Conservation (phyloP, 2,797 vertebrate genomes). For the Sus cebifrons region DNA sequence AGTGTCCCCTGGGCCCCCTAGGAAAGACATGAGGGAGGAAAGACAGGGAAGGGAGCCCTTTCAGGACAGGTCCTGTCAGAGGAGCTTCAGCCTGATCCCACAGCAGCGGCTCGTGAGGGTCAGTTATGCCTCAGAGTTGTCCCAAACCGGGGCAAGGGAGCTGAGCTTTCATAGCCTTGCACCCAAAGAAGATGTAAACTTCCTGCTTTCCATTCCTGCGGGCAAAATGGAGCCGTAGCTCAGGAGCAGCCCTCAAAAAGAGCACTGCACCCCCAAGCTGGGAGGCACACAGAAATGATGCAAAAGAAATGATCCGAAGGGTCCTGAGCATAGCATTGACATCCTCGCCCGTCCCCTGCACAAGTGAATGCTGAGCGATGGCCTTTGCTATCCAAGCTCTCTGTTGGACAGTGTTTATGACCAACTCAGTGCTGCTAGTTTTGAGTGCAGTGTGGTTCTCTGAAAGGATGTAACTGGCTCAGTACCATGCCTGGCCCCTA, state of each 20-base stretch:
- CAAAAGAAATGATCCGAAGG: neutral
- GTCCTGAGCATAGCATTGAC: neutral
- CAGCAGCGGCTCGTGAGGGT: neutral
- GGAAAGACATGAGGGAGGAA: neutral
- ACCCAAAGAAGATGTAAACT: neutral
- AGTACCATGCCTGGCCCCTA: neutral
- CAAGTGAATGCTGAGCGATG: neutral
- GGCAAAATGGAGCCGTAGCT: neutral
- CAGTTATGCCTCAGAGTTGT: neutral
- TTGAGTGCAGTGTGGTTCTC: neutral
- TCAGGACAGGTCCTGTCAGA: neutral
- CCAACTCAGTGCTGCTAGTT: neutral
- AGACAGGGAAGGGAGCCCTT: neutral
- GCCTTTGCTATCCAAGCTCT: neutral
- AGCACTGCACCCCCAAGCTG: neutral
- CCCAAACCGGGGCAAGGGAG: neutral
- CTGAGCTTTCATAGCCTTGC: neutral
- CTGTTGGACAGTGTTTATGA: neutral
- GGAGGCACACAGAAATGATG: neutral
- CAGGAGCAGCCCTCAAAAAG: neutral
- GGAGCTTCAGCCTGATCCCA: neutral
- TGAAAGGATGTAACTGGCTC: neutral
- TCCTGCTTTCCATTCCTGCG: neutral
- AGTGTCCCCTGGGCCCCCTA: neutral
- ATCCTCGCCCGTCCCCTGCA: fast-evolving